These are phyloP conservation scores for Athripsodes cinereus DNA, from an alignment of 2,888 invertebrate genomes.

Conservation along the genomic window DNA sequence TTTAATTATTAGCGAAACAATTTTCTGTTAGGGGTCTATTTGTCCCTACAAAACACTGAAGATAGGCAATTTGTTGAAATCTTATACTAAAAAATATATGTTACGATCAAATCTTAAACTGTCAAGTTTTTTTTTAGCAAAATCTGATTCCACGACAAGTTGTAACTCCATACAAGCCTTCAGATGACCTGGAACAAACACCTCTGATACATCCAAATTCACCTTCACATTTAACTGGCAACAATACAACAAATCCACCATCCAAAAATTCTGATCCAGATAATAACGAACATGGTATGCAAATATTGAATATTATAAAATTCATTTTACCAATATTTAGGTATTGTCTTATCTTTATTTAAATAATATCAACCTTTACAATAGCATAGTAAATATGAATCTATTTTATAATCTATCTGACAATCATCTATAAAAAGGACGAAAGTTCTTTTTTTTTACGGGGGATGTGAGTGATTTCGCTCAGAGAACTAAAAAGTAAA, in stretches of 20 bases:
- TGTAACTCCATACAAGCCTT: conserved; percentile 83
- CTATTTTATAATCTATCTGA: too few species aligned
- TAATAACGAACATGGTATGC: background rate
- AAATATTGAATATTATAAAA: background rate
- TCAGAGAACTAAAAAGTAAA: too few species aligned
- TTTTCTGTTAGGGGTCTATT: too few species aligned
- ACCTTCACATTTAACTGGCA: conserved; percentile 40
- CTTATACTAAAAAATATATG: background rate
- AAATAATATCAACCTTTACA: too few species aligned
- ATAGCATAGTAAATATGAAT: too few species aligned
- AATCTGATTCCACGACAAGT: conserved; percentile 81
- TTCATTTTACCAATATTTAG: background rate
- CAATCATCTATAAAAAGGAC: too few species aligned
- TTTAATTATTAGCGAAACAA: too few species aligned
- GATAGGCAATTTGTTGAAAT: background rate
- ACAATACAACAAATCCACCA: conserved; percentile 28
- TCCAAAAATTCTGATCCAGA: background rate
- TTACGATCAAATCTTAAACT: too few species aligned
- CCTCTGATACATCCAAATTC: conserved; percentile 56
- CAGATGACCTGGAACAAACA: conserved; percentile 71
- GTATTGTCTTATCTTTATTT: background rate
- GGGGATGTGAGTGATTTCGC: too few species aligned
- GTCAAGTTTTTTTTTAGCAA: conserved; percentile 49
- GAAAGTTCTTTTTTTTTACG: too few species aligned
- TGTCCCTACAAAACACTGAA: too few species aligned